Percentiles rank a stretch among this genome's conserved stretches.
Conservation (phyloP, 1,140 invertebrate species). For the Kradibia gibbosae region DNA sequence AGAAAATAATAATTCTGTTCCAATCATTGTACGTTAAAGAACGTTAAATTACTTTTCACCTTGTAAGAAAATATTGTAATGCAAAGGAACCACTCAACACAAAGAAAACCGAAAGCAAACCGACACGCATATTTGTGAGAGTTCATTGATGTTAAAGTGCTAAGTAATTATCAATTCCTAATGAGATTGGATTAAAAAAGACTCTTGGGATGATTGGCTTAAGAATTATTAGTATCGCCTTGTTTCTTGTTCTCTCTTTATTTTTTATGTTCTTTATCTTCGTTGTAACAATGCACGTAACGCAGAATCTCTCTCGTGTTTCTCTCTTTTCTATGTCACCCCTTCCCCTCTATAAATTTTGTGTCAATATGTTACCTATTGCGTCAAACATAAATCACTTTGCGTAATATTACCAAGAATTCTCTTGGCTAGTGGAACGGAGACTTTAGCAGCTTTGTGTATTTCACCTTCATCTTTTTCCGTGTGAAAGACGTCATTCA, state of each 20-base stretch:
- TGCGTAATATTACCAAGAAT: constrained; percentile 67
- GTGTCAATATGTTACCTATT: constrained; percentile 66
- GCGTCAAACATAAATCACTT: constrained; percentile 68
- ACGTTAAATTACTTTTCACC: neutral
- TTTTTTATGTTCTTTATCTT: neutral
- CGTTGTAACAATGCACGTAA: neutral
- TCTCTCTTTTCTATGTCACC: constrained; percentile 51
- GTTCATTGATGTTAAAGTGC: neutral
- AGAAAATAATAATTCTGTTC: too few species aligned
- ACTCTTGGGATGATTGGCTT: constrained; percentile 57
- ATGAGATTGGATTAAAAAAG: constrained; percentile 43
- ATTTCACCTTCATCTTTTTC: constrained; percentile 46
- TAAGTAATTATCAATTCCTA: constrained; percentile 18
- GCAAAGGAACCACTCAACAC: neutral
- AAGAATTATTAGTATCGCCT: constrained; percentile 64
- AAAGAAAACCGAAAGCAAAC: constrained; percentile 4
- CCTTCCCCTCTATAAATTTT: constrained; percentile 24
- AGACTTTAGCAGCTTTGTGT: constrained; percentile 36
- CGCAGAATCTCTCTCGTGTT: neutral
- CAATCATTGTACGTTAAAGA: neutral
- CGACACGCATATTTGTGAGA: neutral
- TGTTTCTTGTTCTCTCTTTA: neutral
- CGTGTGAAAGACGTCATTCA: neutral
- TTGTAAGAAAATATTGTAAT: neutral
- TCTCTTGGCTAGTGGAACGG: neutral